Evolutionary conservation across 2,888 invertebrate species (phyloP).

Genomic region (Leucophenga maculata): DNA sequence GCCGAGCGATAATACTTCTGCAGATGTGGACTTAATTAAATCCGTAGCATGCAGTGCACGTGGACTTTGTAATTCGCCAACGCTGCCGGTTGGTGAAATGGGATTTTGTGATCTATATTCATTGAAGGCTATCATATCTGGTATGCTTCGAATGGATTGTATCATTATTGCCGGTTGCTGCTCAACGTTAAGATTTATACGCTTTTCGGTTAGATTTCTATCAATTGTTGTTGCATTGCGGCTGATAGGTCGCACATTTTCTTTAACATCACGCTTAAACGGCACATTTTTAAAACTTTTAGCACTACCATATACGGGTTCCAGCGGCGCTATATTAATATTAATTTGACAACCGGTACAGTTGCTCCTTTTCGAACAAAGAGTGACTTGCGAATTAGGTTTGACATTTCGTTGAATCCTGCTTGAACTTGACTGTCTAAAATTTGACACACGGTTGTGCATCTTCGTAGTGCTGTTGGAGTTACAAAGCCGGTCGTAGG

Average conservation of each 20-base stretch:
- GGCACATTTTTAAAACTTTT: constrained; percentile 44
- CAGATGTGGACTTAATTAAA: too few species aligned
- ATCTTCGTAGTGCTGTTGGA: too few species aligned
- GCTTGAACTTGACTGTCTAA: too few species aligned
- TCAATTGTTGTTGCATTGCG: constrained; percentile 39
- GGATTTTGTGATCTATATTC: constrained; percentile 17
- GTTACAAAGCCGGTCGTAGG: too few species aligned
- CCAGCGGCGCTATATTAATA: constrained; percentile 53
- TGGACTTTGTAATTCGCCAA: too few species aligned
- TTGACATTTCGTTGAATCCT: not conserved
- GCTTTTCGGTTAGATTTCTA: constrained; percentile 57
- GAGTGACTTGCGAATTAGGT: constrained; percentile 28
- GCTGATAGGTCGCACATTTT: constrained; percentile 31
- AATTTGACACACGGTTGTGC: too few species aligned
- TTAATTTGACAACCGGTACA: constrained; percentile 59
- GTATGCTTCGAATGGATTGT: constrained; percentile 48
- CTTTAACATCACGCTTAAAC: constrained; percentile 56
- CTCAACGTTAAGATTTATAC: not conserved
- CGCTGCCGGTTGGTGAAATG: not conserved
- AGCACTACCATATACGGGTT: constrained; percentile 23
- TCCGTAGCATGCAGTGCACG: too few species aligned
- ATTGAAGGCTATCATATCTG: constrained; percentile 49
- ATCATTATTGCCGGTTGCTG: not conserved
- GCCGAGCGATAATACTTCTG: too few species aligned
- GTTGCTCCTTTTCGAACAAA: constrained; percentile 31